Base-by-base conservation (phyloP, 2,888 invertebrate genomes). In the Meiosimyza platycephala region DNA sequence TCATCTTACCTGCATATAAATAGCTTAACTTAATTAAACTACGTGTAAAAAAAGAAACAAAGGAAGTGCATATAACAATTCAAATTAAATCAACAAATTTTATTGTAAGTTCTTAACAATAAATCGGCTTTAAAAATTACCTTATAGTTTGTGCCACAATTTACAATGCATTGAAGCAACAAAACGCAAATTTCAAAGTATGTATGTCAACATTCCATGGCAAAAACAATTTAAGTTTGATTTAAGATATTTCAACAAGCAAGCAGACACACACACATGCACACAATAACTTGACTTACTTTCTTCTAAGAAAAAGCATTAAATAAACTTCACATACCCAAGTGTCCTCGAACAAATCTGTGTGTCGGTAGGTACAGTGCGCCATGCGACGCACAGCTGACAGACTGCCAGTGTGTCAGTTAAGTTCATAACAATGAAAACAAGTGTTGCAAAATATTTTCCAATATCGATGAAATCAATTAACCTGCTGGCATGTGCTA, bases 361-460 rank as follows among this genome's bases (percentile, higher is more conserved):
- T 47, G 12, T 28, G 28, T 22, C 2, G 22, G 22, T 22, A 28
- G 28, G 28, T 28, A 28, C 4, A 28, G 28, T 28, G 28, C 28
- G 28, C 28, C 13, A 60, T 6, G 28, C 22, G 55, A 13, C 28
- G 9, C 28, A 6, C 57, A 57, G 57, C 57, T 28, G 28, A 18
- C 6, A 9, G 13, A 2, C 11, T 63, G 22, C 16, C n/a, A 13
- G 48, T 40, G 40, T 40, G 9, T 40, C 40, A 9, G 40, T 40
- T 40, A 63, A 50, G 16, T 64, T 18, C 47, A 48, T 9, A 40
- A 63, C 52, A 51, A 64, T 18, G 52, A 22, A 13, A 64, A 40
- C 40, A 64, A 52, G 64, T 64, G 64, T 51, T 18, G 50, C 52
- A 22, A 64, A 64, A 64, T 64, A 64, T 64, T 64, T 64, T 64